Conservation (phyloP, 2,888 invertebrate genomes). For the Melieria crassipennis region DNA sequence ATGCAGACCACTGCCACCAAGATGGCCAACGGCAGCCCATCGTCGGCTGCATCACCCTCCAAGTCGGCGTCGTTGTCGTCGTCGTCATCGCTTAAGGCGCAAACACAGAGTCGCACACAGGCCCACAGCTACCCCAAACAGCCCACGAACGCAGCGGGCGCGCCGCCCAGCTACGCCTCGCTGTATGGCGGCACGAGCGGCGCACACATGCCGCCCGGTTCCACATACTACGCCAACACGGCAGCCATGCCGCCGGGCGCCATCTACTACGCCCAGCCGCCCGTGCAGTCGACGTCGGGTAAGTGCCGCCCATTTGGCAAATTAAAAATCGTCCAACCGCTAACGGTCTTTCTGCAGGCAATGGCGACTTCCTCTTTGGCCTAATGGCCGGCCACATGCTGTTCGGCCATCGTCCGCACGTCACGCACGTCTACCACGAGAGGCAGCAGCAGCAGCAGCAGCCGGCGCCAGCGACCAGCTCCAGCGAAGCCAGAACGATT, state of each 20-base stretch:
- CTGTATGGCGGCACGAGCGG: constrained; percentile 34
- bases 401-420: constrained; percentile 45
- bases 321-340: neutral
- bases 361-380: constrained; percentile 50
- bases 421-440: constrained; percentile 44
- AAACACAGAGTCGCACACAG: constrained; percentile 43
- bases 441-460: constrained; percentile 7
- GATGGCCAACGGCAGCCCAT: constrained; percentile 24
- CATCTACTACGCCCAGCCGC: constrained; percentile 54
- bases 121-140: neutral
- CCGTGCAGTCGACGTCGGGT: constrained; percentile 17
- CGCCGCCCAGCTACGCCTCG: constrained; percentile 37
- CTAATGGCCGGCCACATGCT: constrained; percentile 48
- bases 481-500: neutral
- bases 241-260: constrained; percentile 56
- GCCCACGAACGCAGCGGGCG: neutral
- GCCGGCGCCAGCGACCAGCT: neutral
- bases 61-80: constrained; percentile 9
- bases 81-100: constrained; percentile 30
- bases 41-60: neutral
- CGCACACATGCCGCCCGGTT: constrained; percentile 40
- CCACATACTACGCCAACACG: constrained; percentile 51
- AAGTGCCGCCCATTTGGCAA: neutral
- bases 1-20: constrained; percentile 42
- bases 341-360: constrained; percentile 29